These are phyloP conservation scores for honey bee (Apis mellifera) DNA, from an alignment of 1,140 invertebrate species.

Conservation along the genomic window DNA sequence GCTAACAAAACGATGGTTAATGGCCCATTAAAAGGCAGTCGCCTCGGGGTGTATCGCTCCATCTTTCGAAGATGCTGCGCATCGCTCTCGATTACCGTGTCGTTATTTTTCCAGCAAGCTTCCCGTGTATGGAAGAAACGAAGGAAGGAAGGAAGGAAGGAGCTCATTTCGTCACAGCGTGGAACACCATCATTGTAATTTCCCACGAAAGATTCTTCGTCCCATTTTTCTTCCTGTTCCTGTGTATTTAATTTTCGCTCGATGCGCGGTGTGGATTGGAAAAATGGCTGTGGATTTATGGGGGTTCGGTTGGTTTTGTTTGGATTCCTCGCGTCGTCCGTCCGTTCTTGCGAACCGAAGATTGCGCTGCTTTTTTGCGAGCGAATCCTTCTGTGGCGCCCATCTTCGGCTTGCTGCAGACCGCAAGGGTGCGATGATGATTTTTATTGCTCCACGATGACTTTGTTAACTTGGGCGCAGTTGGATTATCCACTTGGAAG, in stretches of 20 bases:
- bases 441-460: background rate
- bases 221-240: background rate
- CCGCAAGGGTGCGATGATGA: background rate
- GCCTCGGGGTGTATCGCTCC: constrained; percentile 6
- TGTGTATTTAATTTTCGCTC: constrained; percentile 45
- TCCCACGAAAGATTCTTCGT: constrained; percentile 14
- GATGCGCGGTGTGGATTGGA: background rate
- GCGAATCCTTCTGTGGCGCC: background rate
- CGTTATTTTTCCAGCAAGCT: constrained; percentile 11
- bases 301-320: constrained; percentile 2
- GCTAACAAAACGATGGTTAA: constrained; percentile 22
- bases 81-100: constrained; percentile 22
- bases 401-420: background rate
- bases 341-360: background rate
- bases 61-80: background rate
- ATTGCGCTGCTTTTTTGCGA: background rate
- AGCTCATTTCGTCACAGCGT: constrained; percentile 42
- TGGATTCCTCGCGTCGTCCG: background rate
- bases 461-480: background rate
- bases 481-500: no score
- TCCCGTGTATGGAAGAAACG: background rate
- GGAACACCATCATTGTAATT: constrained; percentile 16
- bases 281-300: constrained; percentile 8
- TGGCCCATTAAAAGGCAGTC: background rate
- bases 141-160: no score